Evolutionary conservation across 2,888 invertebrate genomes (phyloP), one percentile per base, ranked within the genome.

Genomic region (Orchesellides sinensis): DNA sequence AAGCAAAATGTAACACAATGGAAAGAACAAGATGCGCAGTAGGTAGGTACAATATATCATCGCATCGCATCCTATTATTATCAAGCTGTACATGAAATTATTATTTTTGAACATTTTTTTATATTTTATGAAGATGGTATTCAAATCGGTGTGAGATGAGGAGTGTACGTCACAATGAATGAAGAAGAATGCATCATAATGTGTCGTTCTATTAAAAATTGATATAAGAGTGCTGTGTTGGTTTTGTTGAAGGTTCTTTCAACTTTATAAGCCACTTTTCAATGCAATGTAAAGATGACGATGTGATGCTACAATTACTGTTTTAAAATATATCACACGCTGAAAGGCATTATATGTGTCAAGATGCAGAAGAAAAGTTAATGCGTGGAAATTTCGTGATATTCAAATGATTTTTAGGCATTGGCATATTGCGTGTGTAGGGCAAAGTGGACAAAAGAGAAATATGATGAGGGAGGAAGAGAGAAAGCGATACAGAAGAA

Each of bases 1-100:
- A 56, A 56, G 23, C 25, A 59, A 75, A 75, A 17, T 75, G 54
- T 66, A 75, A 75, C 75, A n/a, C n/a, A 75, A 75, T 66, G 75
- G 66, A 32, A 12, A 54, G 6, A 75, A 52, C 40, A 32, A 52
- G n/a, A n/a, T 2, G 40, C 10, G 40, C 40, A 40, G 59, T 19
- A 17, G 59, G 59, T 59, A n/a, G n/a, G n/a, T n/a, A n/a, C n/a
- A n/a, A n/a, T n/a, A n/a, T n/a, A 59, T 59, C 59, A 59, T 56
- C 56, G n/a, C n/a, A n/a, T n/a, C n/a, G n/a, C n/a, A n/a, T n/a
- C n/a, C n/a, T n/a, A n/a, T n/a, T n/a, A n/a, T n/a, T n/a, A n/a
- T n/a, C n/a, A n/a, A n/a, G n/a, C n/a, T n/a, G n/a, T n/a, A n/a
- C n/a, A n/a, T n/a, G n/a, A n/a, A n/a, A n/a, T n/a, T n/a, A 56